phyloP scores from a whole-genome alignment of 1,140 invertebrate genomes.

The Drosophila busckii region DNA sequence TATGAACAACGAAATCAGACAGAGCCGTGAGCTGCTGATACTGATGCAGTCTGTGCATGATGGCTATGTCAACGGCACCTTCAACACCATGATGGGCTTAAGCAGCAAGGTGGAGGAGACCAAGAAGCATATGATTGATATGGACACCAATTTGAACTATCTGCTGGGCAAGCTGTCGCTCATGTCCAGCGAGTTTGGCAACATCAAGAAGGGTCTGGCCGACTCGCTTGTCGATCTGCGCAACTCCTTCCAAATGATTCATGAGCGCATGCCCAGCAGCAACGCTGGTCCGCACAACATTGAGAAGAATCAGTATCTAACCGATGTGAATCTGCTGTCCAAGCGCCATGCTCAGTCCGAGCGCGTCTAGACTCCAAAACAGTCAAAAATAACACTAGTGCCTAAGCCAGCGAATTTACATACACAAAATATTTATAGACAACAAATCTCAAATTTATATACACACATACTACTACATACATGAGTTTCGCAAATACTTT shows the following conservation, averaged over 20 bases:
- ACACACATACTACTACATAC: slow-evolving; percentile 2
- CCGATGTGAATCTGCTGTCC: slow-evolving; percentile 49
- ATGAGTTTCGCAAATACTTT: slow-evolving; percentile 39
- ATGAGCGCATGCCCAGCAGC: slow-evolving; percentile 80
- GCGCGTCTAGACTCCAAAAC: slow-evolving; percentile 10
- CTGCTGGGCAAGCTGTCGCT: slow-evolving; percentile 88
- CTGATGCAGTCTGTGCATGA: slow-evolving; percentile 89
- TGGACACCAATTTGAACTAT: slow-evolving; percentile 92
- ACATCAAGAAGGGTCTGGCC: slow-evolving; percentile 87
- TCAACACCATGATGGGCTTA: slow-evolving; percentile 89
- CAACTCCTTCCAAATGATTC: slow-evolving; percentile 84
- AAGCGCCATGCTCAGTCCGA: slow-evolving; percentile 49
- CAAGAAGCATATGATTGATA: slow-evolving; percentile 88
- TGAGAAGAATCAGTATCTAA: slow-evolving; percentile 55
- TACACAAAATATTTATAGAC: slow-evolving; percentile 17
- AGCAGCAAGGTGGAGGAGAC: slow-evolving; percentile 88
- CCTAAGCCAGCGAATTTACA: slow-evolving; percentile 48
- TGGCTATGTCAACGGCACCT: slow-evolving; percentile 89
- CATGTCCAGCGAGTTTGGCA: slow-evolving; percentile 91
- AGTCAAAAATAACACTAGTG: slow-evolving; percentile 41
- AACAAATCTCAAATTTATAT: slow-evolving; percentile 4
- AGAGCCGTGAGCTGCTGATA: slow-evolving; percentile 86
- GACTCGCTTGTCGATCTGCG: slow-evolving; percentile 86
- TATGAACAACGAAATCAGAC: slow-evolving; percentile 90
- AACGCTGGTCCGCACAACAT: slow-evolving; percentile 41